A percentile compares a stretch with the other conserved stretches of the same genome.
phyloP scores from a whole-genome alignment of 2,888 invertebrate genomes.

The Mactromeris polynyma region DNA sequence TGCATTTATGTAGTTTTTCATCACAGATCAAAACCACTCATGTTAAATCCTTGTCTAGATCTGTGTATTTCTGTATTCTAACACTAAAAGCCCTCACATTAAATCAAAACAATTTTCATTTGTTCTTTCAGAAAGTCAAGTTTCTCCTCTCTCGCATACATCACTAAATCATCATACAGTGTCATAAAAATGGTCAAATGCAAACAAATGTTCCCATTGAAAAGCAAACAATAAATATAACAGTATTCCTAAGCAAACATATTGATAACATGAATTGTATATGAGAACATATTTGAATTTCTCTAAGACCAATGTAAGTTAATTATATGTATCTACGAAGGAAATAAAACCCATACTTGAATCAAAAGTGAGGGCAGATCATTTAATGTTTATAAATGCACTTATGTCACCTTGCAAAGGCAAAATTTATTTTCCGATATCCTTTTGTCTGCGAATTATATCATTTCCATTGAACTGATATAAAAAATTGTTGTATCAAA shows the following conservation, averaged over 20 bases:
- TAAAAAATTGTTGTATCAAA: too few relatives aligned
- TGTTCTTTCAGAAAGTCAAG: neutral
- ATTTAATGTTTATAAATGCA: too few relatives aligned
- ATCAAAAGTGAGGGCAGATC: too few relatives aligned
- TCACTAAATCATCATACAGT: conserved; percentile 12
- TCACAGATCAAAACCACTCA: neutral
- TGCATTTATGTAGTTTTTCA: too few relatives aligned
- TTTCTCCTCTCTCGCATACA: neutral
- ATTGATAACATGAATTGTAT: neutral
- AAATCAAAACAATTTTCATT: neutral
- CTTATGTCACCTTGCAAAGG: too few relatives aligned
- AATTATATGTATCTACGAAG: too few relatives aligned
- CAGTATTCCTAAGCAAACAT: conserved; percentile 1
- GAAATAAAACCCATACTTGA: too few relatives aligned
- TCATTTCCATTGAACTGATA: too few relatives aligned
- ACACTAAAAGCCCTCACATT: neutral
- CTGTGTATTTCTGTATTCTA: neutral
- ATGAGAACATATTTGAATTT: neutral
- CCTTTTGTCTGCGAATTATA: too few relatives aligned
- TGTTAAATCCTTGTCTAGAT: neutral
- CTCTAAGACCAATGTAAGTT: neutral
- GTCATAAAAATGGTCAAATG: conserved; percentile 18
- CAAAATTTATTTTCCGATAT: too few relatives aligned
- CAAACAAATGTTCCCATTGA: conserved; percentile 6
- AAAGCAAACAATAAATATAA: neutral